Evolutionary conservation across 2,888 invertebrate genomes (phyloP).

Genomic region (Drosophila monieri): DNA sequence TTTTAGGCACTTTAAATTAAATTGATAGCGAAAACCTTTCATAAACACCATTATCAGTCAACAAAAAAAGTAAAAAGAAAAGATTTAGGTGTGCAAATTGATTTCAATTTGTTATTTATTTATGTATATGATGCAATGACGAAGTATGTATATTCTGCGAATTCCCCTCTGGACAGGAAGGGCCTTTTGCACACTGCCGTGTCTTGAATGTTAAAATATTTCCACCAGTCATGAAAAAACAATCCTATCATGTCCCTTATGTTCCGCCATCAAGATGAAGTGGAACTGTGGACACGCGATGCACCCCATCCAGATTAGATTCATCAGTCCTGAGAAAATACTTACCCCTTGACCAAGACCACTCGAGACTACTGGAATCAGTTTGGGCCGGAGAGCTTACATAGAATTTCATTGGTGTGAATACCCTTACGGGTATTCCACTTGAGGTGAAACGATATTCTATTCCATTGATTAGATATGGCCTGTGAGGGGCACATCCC

Average conservation of each 20-base stretch:
- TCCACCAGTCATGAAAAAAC: not conserved
- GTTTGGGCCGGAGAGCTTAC: not conserved
- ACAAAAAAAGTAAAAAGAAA: not conserved
- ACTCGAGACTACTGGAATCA: constrained; percentile 19
- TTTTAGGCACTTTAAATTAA: constrained; percentile 15
- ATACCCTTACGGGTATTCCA: constrained; percentile 13
- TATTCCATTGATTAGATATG: not conserved
- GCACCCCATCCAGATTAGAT: constrained; percentile 30
- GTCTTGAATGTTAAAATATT: not conserved
- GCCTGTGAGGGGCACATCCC: too few species aligned
- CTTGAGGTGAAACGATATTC: constrained; percentile 1
- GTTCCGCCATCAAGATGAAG: constrained; percentile 31
- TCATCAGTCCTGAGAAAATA: constrained; percentile 7
- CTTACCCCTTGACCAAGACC: constrained; percentile 17
- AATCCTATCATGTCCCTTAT: constrained; percentile 25
- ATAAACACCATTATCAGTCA: constrained; percentile 25
- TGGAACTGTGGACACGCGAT: constrained; percentile 34
- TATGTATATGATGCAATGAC: constrained; percentile 1
- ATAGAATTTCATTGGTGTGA: not conserved
- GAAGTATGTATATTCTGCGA: not conserved
- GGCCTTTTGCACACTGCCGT: not conserved
- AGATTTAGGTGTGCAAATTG: not conserved
- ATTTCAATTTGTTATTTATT: constrained; percentile 1
- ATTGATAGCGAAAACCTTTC: constrained; percentile 10
- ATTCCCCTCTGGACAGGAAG: not conserved